These are phyloP conservation scores for Stichodactyla mertensii DNA, from an alignment of 64 coral and sea anemone genomes.

Conservation along the genomic window DNA sequence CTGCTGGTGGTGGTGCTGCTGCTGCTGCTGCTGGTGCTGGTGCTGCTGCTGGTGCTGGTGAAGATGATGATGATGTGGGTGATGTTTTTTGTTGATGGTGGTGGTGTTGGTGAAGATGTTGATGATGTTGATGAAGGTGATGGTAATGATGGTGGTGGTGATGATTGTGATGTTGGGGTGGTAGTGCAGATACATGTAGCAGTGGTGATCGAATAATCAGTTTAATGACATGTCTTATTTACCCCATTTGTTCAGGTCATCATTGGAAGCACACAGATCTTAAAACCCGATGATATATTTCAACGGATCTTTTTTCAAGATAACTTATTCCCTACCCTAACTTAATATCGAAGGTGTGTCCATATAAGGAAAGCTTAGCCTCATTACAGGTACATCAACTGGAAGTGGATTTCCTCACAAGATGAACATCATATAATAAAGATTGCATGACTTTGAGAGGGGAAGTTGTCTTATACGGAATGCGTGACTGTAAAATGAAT, in stretches of 20 bases:
- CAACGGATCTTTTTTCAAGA: slow-evolving; percentile 68
- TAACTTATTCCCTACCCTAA: slow-evolving; percentile 62
- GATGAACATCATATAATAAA: too few relatives aligned
- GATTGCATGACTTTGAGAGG: too few relatives aligned
- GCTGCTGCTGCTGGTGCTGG: background rate
- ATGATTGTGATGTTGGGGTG: background rate
- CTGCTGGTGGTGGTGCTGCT: background rate
- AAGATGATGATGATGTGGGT: background rate
- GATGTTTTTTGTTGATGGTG: background rate
- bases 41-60: background rate
- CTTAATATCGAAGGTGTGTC: background rate
- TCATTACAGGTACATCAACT: background rate
- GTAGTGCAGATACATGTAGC: background rate
- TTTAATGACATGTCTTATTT: background rate
- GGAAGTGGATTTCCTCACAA: too few relatives aligned
- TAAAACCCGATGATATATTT: slow-evolving; percentile 81
- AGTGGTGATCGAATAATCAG: too few relatives aligned
- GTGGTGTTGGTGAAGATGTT: background rate
- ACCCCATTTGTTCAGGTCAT: slow-evolving; percentile 49
- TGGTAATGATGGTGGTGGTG: background rate
- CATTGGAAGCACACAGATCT: slow-evolving; percentile 80
- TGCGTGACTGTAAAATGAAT: too few relatives aligned
- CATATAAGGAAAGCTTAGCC: background rate
- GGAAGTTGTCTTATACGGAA: too few relatives aligned
- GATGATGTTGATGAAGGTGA: background rate